Base-by-base conservation (phyloP, 2,888 invertebrate genomes). In the Gortyna flavago region DNA sequence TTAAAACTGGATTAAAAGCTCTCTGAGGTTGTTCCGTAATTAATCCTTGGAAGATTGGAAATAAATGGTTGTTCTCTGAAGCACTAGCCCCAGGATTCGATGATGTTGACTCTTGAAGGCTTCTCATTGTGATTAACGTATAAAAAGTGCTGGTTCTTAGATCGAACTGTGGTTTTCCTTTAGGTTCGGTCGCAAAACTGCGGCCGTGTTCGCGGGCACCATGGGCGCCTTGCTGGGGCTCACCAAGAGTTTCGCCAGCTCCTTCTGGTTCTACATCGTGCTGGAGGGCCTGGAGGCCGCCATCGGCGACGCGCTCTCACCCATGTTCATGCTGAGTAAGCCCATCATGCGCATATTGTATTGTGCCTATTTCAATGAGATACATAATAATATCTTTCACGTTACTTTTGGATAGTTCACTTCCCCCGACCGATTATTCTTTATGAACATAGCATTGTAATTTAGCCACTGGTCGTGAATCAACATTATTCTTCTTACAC, bases 251-350 rank as follows among this genome's bases (percentile, higher is more conserved):
- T 96, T 93, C 84, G 90, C 94, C 8, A 76, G 90, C 5, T 93
- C 93, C 8, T 96, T 94, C 86, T 95, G 96, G 96, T 25, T 85
- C 32, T 96, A 96, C 89, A 87, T 96, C 11, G 85, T 85, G 8
- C 88, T 96, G 59, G 96, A 96, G 80, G 92, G 91, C 0, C 85
- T 96, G 2, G 96, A 96, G 79, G 96, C 96, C 0, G 95, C 96
- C 29, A 90, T 96, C 9, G 96, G 96, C 0, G 96, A 96, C 67
- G 96, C 96, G 0, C 89, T 96, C 3, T 96, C 96, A 0, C 96
- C 96, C 2, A 95, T 96, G 91, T 96, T 96, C 70, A 96, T 96
- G 96, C 87, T 96, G 25, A 96, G 96, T 96, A 86, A 85, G 96
- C 91, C 7, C 35, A 25, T 71, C 25, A 25, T 18, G 11, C n/a